Conservation (phyloP, 2,113 vertebrate genomes). For the Neotoma lepida region DNA sequence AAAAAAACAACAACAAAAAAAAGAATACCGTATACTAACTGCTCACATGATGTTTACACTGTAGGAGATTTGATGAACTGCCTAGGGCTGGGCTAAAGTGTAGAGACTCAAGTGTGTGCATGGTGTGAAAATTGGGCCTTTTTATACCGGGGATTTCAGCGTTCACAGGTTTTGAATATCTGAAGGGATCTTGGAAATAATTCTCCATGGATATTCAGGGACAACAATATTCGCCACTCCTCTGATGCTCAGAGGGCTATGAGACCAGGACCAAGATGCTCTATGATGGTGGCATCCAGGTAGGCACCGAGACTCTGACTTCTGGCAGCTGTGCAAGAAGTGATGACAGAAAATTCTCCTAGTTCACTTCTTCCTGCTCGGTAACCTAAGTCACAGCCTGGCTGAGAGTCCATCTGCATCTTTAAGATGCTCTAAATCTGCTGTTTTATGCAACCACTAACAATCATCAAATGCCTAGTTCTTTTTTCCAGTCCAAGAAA, state of each 20-base stretch:
- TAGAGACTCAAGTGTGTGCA: neutral
- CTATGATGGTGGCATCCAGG: neutral
- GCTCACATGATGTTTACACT: neutral
- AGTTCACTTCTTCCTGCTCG: neutral
- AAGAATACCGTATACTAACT: neutral
- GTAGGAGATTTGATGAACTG: neutral
- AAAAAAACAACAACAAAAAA: too few species aligned
- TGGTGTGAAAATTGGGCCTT: neutral
- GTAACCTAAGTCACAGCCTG: neutral
- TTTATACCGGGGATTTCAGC: neutral
- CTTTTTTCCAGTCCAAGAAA: neutral
- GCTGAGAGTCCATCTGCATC: neutral
- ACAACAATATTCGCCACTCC: neutral
- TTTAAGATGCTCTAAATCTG: neutral
- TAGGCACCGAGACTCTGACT: neutral
- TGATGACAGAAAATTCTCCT: neutral
- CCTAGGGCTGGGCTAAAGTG: neutral
- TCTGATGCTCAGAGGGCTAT: neutral
- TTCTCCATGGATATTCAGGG: neutral
- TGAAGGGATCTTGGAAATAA: fast-evolving
- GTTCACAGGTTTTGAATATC: neutral
- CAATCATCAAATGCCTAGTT: neutral
- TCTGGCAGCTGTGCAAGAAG: too few species aligned
- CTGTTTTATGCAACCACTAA: neutral
- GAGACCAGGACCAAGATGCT: neutral